Conservation (phyloP, 2,888 invertebrate species). For the Anthophora plumipes region DNA sequence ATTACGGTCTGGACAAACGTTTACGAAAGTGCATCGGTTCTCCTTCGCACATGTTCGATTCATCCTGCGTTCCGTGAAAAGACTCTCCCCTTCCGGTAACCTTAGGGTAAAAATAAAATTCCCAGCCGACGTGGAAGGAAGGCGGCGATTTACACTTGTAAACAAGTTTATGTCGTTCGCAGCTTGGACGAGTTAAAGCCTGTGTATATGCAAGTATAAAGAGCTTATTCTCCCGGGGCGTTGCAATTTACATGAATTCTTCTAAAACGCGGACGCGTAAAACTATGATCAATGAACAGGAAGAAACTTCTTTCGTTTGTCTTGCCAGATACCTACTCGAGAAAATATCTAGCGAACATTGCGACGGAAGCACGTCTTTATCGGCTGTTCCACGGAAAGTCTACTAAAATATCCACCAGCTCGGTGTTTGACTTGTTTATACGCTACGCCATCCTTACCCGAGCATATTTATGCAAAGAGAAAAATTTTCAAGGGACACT, state of each 20-base stretch:
- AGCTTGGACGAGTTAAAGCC: conserved; percentile 9
- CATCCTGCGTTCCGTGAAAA: neutral
- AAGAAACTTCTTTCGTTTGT: neutral
- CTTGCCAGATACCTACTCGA: neutral
- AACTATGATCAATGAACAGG: conserved; percentile 2
- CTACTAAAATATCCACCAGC: neutral
- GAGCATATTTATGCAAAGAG: neutral
- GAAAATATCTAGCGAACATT: neutral
- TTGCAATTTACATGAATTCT: conserved; percentile 7
- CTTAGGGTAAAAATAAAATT: conserved; percentile 56
- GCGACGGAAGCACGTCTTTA: neutral
- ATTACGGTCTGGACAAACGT: conserved; percentile 1
- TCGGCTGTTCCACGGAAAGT: neutral
- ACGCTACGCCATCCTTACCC: neutral
- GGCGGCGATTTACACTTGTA: conserved; percentile 38
- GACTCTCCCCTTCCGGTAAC: conserved; percentile 22
- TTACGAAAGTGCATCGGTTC: neutral
- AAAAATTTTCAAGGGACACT: neutral
- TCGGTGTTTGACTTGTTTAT: conserved; percentile 10
- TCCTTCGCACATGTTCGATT: neutral
- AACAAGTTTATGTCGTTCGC: conserved; percentile 28
- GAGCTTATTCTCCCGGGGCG: neutral
- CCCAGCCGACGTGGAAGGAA: neutral
- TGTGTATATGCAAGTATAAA: neutral
- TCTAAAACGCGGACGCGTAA: neutral